phyloP scores from a whole-genome alignment of 2,888 invertebrate species.

The Pollenia angustigena region DNA sequence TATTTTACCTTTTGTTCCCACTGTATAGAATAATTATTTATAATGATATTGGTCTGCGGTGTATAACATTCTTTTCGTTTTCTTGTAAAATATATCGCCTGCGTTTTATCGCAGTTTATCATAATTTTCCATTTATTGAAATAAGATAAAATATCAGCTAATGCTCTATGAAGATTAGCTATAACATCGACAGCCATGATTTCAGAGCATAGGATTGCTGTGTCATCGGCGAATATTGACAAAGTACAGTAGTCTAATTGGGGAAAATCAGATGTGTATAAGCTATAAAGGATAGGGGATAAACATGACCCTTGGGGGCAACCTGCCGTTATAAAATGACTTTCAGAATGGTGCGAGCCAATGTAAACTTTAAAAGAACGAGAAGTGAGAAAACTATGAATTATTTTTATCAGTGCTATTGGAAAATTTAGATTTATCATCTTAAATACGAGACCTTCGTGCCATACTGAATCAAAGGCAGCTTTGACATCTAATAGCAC shows the following conservation, averaged over 20 bases:
- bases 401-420: neutral
- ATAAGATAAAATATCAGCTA: neutral
- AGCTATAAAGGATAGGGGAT: neutral
- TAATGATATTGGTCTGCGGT: neutral
- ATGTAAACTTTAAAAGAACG: neutral
- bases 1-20: neutral
- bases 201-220: neutral
- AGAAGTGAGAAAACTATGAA: neutral
- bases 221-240: neutral
- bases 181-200: neutral
- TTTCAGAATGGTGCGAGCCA: neutral
- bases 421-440: neutral
- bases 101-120: too few relatives aligned
- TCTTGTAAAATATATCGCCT: neutral
- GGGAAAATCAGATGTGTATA: slow-evolving; percentile 1
- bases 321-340: neutral
- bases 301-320: neutral
- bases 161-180: neutral
- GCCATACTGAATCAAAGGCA: neutral
- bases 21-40: neutral
- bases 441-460: neutral
- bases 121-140: slow-evolving; percentile 1
- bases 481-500: too few relatives aligned
- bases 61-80: neutral
- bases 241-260: neutral